These are phyloP conservation scores for Trogon melanurus DNA, from an alignment of 2,113 vertebrate genomes.

Conservation along the genomic window DNA sequence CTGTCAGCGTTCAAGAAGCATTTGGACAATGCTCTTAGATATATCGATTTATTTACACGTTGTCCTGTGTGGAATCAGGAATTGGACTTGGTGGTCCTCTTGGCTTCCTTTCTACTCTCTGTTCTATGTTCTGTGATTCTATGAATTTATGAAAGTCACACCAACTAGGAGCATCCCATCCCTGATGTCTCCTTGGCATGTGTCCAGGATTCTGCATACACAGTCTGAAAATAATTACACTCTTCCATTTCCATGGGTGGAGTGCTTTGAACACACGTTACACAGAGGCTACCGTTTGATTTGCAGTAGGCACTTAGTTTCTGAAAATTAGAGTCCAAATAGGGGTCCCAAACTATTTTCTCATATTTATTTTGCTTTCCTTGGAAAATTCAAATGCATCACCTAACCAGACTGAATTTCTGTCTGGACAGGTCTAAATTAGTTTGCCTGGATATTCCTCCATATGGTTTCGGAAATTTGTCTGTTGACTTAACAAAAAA, in stretches of 20 bases:
- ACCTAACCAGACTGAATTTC: not conserved
- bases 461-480: not conserved
- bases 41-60: not conserved
- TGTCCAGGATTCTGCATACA: not conserved
- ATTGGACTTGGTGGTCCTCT: not conserved
- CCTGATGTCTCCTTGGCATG: not conserved
- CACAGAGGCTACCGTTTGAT: not conserved
- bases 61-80: not conserved
- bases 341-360: not conserved
- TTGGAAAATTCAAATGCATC: not conserved
- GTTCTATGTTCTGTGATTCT: not conserved
- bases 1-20: not conserved
- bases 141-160: not conserved
- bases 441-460: not conserved
- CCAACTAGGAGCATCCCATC: not conserved
- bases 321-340: not conserved
- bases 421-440: not conserved
- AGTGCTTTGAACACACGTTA: not conserved
- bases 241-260: not conserved
- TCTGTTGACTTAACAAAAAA: not conserved
- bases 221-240: not conserved
- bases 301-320: not conserved
- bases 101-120: not conserved
- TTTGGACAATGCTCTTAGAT: not conserved
- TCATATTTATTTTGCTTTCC: not conserved